These are phyloP conservation scores for Gavia stellata DNA, from an alignment of 2,113 vertebrate species.

Conservation along the genomic window DNA sequence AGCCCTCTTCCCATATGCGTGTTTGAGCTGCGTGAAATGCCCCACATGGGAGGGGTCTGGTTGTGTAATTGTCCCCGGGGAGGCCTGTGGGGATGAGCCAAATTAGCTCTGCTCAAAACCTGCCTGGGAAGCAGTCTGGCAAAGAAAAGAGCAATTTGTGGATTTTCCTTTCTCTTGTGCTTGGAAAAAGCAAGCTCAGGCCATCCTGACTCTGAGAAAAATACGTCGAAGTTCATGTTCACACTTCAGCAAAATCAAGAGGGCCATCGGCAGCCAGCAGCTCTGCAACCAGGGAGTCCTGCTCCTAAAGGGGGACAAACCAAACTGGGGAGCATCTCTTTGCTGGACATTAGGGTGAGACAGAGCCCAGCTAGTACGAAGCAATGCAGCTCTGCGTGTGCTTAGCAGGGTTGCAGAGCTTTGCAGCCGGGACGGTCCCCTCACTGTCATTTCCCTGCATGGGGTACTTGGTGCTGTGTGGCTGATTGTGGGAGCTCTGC, in stretches of 20 bases:
- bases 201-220: neutral
- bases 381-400: neutral
- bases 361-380: fast-evolving
- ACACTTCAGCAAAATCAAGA: neutral
- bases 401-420: neutral
- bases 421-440: neutral
- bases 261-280: neutral
- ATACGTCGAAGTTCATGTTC: neutral
- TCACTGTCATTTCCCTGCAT: neutral
- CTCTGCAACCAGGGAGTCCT: neutral
- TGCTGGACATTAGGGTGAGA: neutral
- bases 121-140: neutral
- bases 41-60: neutral
- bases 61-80: neutral
- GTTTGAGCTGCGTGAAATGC: neutral
- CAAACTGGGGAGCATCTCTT: neutral
- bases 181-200: neutral
- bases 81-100: neutral
- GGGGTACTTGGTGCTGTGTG: neutral
- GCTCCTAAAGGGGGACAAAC: neutral
- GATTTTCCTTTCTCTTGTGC: neutral
- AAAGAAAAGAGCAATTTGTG: neutral
- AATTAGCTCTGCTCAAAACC: neutral
- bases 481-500: neutral
- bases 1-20: neutral